Percentiles rank a stretch among this genome's conserved stretches.
These are phyloP conservation scores for Ormia ochracea DNA, from an alignment of 2,888 invertebrate genomes.

Conservation along the genomic window DNA sequence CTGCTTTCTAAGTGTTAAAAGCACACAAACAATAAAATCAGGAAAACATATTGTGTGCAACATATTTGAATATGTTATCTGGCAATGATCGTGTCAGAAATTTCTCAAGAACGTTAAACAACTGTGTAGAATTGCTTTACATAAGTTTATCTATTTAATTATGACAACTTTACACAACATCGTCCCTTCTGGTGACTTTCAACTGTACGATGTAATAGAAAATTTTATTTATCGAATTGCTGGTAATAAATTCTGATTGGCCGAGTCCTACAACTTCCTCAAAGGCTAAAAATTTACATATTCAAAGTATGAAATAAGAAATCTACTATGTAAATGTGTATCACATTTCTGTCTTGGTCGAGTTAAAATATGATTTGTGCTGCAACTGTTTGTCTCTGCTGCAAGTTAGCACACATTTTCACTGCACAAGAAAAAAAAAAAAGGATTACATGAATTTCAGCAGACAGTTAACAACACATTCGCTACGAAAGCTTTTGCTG, in stretches of 20 bases:
- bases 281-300: conserved; percentile 41
- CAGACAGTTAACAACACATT: conserved; percentile 11
- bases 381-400: neutral
- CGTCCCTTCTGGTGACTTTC: neutral
- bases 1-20: too few relatives aligned
- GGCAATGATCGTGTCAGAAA: too few relatives aligned
- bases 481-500: conserved; percentile 15
- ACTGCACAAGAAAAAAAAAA: neutral
- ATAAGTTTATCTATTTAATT: neutral
- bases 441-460: conserved; percentile 15
- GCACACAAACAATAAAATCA: too few relatives aligned
- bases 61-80: too few relatives aligned
- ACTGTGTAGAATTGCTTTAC: too few relatives aligned
- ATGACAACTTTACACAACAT: neutral
- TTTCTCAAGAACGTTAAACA: too few relatives aligned
- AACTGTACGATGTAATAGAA: neutral
- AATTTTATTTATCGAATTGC: neutral
- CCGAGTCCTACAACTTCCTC: conserved; percentile 2
- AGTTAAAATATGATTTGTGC: conserved; percentile 1
- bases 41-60: too few relatives aligned
- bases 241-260: conserved; percentile 32
- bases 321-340: conserved; percentile 12
- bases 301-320: conserved; percentile 13
- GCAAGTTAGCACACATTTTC: neutral
- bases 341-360: neutral